phyloP scores from a whole-genome alignment of 2,888 invertebrate species.

The Sphecodes monilicornis region DNA sequence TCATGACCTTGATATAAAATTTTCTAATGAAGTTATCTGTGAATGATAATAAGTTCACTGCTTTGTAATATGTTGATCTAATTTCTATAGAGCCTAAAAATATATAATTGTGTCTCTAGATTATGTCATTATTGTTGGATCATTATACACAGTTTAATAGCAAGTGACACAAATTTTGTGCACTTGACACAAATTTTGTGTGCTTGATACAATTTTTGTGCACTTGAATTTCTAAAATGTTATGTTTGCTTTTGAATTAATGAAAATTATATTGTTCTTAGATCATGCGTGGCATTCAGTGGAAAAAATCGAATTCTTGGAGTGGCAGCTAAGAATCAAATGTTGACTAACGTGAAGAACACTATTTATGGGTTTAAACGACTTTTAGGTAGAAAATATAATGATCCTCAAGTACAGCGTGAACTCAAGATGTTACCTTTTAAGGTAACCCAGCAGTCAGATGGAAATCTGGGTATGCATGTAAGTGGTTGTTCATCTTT shows the following conservation, averaged over 20 bases:
- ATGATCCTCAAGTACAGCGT: slow-evolving; percentile 94
- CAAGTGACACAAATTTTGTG: neutral
- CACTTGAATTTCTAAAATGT: neutral
- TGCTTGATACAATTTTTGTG: neutral
- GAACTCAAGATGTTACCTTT: slow-evolving; percentile 93
- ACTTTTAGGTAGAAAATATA: slow-evolving; percentile 94
- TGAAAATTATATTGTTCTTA: slow-evolving; percentile 82
- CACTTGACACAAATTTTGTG: neutral
- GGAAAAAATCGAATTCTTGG: slow-evolving; percentile 97
- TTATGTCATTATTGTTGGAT: slow-evolving; percentile 33
- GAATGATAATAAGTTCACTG: neutral
- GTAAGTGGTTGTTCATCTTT: slow-evolving; percentile 85
- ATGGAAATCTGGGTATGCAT: slow-evolving; percentile 94
- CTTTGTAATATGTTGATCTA: neutral
- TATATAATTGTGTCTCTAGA: neutral
- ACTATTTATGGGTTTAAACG: slow-evolving; percentile 97
- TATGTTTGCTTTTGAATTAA: neutral
- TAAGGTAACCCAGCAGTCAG: slow-evolving; percentile 90
- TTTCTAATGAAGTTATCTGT: neutral
- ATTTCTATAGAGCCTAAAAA: neutral
- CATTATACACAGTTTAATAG: neutral
- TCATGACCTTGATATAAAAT: neutral
- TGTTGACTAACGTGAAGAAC: slow-evolving; percentile 98
- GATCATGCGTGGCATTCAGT: slow-evolving; percentile 98
- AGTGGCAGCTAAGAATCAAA: slow-evolving; percentile 98